phyloP scores from a whole-genome alignment of 2,797 vertebrate species.

The Neomorphus geoffroyi region DNA sequence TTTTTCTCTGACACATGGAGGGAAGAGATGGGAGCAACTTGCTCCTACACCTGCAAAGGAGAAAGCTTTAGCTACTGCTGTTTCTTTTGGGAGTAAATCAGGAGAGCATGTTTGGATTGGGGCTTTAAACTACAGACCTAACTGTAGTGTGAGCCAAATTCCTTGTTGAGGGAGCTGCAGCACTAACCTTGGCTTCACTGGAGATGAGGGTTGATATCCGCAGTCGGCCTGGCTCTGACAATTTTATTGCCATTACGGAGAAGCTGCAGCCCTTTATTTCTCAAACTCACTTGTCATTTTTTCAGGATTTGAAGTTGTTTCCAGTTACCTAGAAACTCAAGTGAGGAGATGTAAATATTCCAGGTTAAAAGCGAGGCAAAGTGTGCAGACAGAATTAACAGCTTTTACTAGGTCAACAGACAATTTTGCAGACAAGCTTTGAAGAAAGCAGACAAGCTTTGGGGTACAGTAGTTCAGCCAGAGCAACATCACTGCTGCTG shows the following conservation, averaged over 20 bases:
- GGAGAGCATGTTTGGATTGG: background rate
- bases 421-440: background rate
- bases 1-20: background rate
- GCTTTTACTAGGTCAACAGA: background rate
- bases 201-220: background rate
- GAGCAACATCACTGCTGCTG: background rate
- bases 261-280: background rate
- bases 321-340: background rate
- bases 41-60: background rate
- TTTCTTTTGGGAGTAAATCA: background rate
- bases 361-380: background rate
- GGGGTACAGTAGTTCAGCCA: background rate
- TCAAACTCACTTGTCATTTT: background rate
- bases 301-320: background rate
- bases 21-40: background rate
- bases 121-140: background rate
- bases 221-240: background rate
- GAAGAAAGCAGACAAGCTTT: background rate
- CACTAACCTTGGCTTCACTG: background rate
- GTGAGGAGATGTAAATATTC: background rate
- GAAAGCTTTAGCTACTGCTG: background rate
- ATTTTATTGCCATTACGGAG: background rate
- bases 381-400: background rate
- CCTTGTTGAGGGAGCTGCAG: fast-evolving
- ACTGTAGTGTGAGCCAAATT: background rate